Percentiles rank a stretch among this genome's conserved stretches.
Evolutionary conservation across 2,888 invertebrate genomes (phyloP).

Genomic region (Leptogaster cylindrica): DNA sequence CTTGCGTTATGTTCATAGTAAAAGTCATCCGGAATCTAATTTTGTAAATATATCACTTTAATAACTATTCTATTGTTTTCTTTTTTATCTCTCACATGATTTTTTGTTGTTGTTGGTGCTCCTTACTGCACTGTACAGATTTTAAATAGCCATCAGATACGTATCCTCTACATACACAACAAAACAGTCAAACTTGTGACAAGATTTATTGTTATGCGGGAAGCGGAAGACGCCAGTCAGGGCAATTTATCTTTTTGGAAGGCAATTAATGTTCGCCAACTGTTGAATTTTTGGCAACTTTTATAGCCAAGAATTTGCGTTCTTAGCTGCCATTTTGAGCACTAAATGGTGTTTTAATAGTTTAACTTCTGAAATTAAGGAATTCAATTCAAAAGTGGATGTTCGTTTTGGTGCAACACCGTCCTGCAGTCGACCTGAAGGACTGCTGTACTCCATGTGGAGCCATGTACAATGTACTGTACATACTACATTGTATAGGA

Average conservation of each 20-base stretch:
- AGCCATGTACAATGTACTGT: too few relatives aligned
- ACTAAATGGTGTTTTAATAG: conserved; percentile 46
- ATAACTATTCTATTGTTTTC: too few relatives aligned
- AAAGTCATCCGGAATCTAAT: too few relatives aligned
- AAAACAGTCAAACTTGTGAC: conserved; percentile 24
- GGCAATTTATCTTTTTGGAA: conserved; percentile 44
- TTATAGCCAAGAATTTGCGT: conserved; percentile 41
- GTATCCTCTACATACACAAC: conserved; percentile 27
- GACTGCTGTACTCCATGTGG: too few relatives aligned
- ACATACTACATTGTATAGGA: too few relatives aligned
- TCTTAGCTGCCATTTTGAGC: conserved; percentile 39
- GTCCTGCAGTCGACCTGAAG: too few relatives aligned
- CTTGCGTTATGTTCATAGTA: too few relatives aligned
- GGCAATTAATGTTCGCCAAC: conserved; percentile 46
- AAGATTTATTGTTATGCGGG: conserved; percentile 44
- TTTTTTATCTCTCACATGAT: too few relatives aligned
- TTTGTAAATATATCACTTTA: too few relatives aligned
- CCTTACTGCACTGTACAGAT: conserved; percentile 7
- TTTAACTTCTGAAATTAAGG: conserved; percentile 42
- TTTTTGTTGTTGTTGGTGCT: too few relatives aligned
- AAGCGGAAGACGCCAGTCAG: conserved; percentile 40
- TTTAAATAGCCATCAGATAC: conserved; percentile 35
- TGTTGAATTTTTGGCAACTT: conserved; percentile 46
- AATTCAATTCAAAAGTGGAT: conserved; percentile 42
- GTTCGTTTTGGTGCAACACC: conserved; percentile 7